phyloP scores from a whole-genome alignment of 2,888 invertebrate species.

The Melanchra persicariae region DNA sequence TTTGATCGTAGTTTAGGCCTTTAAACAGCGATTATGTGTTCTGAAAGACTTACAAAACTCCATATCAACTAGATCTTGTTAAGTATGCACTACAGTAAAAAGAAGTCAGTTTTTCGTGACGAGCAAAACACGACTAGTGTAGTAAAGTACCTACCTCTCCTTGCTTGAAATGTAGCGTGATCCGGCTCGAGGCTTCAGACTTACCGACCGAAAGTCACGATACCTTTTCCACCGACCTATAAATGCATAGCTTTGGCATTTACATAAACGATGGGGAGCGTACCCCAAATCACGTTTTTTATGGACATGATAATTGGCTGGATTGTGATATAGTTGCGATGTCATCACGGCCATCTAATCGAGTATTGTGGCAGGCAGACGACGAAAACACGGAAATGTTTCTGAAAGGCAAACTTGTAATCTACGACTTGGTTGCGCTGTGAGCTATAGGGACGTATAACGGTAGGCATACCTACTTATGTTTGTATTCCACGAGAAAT shows the following conservation, averaged over 20 bases:
- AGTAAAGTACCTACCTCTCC: constrained; percentile 77
- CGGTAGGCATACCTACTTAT: constrained; percentile 45
- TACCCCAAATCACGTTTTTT: constrained; percentile 66
- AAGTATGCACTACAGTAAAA: constrained; percentile 44
- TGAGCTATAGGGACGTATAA: constrained; percentile 18
- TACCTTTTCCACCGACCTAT: constrained; percentile 76
- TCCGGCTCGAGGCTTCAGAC: constrained; percentile 82
- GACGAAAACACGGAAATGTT: constrained; percentile 58
- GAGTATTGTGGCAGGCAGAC: constrained; percentile 25
- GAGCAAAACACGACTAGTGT: constrained; percentile 83
- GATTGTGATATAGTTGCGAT: constrained; percentile 65
- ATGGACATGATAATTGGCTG: constrained; percentile 69
- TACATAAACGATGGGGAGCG: constrained; percentile 73
- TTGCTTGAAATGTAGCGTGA: constrained; percentile 84
- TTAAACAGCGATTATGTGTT: background rate
- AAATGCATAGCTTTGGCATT: constrained; percentile 68
- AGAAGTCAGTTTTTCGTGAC: constrained; percentile 79
- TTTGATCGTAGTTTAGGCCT: background rate
- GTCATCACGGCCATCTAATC: constrained; percentile 57
- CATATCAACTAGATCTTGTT: constrained; percentile 64
- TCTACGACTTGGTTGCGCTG: constrained; percentile 31
- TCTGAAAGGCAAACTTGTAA: constrained; percentile 54
- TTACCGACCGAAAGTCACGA: constrained; percentile 84
- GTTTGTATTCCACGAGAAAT: constrained; percentile 68
- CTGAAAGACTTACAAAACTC: constrained; percentile 76